Conservation (phyloP, 2,113 vertebrate genomes). For the Barnardius zonarius region DNA sequence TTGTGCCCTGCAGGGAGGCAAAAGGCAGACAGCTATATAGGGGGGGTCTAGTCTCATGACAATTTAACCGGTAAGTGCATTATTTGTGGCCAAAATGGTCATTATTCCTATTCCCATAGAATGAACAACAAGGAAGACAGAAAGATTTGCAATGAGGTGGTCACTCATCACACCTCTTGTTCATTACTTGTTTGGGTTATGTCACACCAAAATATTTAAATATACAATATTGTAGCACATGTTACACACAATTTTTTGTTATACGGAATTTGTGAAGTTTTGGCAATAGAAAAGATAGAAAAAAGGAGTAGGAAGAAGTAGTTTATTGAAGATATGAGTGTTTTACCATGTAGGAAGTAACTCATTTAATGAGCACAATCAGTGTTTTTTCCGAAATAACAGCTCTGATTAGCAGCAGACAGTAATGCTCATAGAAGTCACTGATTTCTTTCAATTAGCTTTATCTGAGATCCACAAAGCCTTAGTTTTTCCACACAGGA, state of each 20-base stretch:
- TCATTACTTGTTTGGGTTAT: neutral
- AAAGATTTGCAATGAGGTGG: neutral
- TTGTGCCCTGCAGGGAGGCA: neutral
- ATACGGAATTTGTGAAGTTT: neutral
- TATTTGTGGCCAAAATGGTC: neutral
- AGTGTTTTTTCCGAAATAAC: neutral
- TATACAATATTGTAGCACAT: neutral
- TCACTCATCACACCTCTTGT: accelerated
- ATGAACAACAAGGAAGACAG: neutral
- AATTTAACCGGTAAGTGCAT: neutral
- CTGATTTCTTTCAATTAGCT: neutral
- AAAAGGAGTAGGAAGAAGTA: neutral
- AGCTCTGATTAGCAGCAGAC: slow-evolving; percentile 1
- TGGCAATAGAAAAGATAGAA: neutral
- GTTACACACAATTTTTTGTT: neutral
- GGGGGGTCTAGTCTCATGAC: neutral
- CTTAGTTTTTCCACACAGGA: neutral
- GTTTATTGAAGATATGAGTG: neutral
- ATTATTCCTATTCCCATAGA: neutral
- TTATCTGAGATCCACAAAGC: neutral
- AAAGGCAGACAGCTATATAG: neutral
- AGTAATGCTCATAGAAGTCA: neutral
- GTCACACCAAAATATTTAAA: neutral
- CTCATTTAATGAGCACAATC: neutral
- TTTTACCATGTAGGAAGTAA: neutral